These are phyloP conservation scores for Uropetala carovei DNA, from an alignment of 2,888 invertebrate species.

Conservation along the genomic window DNA sequence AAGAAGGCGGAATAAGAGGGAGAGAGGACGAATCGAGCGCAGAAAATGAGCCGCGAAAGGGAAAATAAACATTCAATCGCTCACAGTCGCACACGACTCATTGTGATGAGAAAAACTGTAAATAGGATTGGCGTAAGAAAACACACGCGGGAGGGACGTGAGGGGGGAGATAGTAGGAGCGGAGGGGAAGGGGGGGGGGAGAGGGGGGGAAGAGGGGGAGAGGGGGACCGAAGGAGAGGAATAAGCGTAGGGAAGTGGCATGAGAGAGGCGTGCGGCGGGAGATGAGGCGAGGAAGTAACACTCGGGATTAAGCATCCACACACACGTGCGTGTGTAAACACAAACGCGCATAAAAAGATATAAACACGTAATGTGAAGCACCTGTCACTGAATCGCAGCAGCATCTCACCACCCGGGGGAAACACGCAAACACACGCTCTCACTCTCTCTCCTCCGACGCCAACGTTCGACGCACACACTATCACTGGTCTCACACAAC, in stretches of 20 bases:
- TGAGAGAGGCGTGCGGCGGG: background rate
- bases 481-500: constrained; percentile 35
- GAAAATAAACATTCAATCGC: too few relatives aligned
- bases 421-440: background rate
- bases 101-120: too few relatives aligned
- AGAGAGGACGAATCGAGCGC: too few relatives aligned
- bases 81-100: too few relatives aligned
- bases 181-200: background rate
- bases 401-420: background rate
- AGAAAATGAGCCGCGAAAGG: too few relatives aligned
- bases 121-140: background rate
- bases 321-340: background rate
- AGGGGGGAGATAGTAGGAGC: background rate
- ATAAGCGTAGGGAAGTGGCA: background rate
- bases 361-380: background rate
- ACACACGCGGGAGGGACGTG: background rate
- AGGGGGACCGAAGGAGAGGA: background rate
- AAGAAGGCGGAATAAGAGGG: too few relatives aligned
- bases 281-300: background rate
- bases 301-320: background rate
- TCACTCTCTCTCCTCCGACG: background rate
- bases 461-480: constrained; percentile 34
- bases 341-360: background rate
- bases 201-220: background rate
- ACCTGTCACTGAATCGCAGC: background rate